Evolutionary conservation across 2,113 vertebrate species (phyloP).

Genomic region (Xiphorhynchus elegans): DNA sequence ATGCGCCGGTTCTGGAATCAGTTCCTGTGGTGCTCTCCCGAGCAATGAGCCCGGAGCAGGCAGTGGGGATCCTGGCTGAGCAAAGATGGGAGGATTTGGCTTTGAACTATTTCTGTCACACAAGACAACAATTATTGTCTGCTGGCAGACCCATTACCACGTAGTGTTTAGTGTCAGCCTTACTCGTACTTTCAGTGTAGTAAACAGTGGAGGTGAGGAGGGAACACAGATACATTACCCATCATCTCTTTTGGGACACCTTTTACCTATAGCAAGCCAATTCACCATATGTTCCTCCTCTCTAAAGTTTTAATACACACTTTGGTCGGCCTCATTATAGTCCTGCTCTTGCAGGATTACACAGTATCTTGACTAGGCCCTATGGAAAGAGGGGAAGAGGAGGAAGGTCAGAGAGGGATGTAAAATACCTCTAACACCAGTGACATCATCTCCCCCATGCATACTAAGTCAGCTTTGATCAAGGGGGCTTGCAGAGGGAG

Average conservation of each 20-base stretch:
- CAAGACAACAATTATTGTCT: neutral
- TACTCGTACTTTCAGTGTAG: neutral
- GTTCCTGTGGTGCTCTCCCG: neutral
- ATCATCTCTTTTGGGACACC: neutral
- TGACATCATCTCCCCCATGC: neutral
- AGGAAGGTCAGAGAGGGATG: neutral
- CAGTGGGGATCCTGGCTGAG: neutral
- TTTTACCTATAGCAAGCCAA: neutral
- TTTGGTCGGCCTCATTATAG: neutral
- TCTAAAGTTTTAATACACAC: constrained; percentile 22
- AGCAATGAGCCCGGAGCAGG: neutral
- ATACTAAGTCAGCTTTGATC: neutral
- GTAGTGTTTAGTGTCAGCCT: neutral
- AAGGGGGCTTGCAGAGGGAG: neutral
- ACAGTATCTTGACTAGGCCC: constrained; percentile 1
- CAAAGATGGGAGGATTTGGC: neutral
- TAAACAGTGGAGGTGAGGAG: neutral
- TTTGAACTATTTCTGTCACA: constrained; percentile 7
- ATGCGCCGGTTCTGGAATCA: fast-evolving
- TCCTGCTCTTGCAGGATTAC: neutral
- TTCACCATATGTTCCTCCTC: neutral
- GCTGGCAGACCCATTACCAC: neutral
- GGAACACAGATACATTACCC: neutral
- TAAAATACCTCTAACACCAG: neutral
- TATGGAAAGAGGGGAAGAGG: neutral